Evolutionary conservation across 2,113 vertebrate species (phyloP).

Genomic region (Cryptotis parvus): DNA sequence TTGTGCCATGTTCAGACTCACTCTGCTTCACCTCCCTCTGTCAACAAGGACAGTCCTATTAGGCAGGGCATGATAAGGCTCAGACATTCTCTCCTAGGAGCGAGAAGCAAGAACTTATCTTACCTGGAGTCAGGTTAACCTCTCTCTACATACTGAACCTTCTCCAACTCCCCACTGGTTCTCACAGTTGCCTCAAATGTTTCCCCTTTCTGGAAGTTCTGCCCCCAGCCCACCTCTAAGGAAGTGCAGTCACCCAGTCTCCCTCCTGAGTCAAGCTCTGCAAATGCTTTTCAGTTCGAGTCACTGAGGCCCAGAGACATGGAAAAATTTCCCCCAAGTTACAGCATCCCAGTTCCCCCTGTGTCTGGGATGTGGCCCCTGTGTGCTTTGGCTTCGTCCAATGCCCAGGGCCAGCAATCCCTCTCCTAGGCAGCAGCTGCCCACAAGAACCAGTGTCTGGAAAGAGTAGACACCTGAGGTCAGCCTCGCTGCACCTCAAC

Average conservation of each 20-base stretch:
- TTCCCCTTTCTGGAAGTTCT: not conserved
- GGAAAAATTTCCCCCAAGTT: not conserved
- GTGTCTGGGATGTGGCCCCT: not conserved
- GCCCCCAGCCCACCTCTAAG: too few species aligned
- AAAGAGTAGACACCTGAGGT: constrained; percentile 12
- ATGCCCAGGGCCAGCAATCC: not conserved
- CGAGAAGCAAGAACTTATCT: not conserved
- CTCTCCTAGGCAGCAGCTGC: not conserved
- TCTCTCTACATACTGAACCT: not conserved
- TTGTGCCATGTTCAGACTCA: too few species aligned
- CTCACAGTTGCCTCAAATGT: not conserved
- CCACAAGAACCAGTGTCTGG: not conserved
- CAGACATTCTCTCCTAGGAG: not conserved
- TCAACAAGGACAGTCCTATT: not conserved
- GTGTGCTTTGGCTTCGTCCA: not conserved
- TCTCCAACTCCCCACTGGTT: not conserved
- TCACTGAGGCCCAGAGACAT: not conserved
- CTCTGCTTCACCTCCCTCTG: too few species aligned
- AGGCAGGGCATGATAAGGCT: not conserved
- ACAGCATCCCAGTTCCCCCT: not conserved
- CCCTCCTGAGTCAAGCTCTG: too few species aligned
- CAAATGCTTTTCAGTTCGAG: not conserved
- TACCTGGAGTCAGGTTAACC: not conserved
- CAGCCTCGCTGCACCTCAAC: not conserved
- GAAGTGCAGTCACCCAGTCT: too few species aligned